Conservation (phyloP, 1,140 invertebrate species). For the Venustaconcha ellipsiformis region DNA sequence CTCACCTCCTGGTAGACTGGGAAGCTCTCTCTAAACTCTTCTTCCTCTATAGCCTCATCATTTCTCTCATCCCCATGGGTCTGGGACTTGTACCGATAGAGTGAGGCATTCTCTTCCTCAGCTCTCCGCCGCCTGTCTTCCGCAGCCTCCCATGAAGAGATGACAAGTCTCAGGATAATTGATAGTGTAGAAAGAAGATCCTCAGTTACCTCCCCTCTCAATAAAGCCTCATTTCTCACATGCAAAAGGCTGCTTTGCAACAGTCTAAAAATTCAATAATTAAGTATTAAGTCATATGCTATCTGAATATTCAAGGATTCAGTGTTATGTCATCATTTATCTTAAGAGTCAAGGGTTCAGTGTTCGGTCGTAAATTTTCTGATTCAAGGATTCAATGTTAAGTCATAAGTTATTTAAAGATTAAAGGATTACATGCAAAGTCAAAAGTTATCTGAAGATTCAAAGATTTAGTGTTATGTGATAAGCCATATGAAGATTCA, state of each 20-base stretch:
- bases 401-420: too few relatives aligned
- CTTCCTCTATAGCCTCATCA: constrained; percentile 81
- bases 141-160: constrained; percentile 81
- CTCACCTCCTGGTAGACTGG: constrained; percentile 78
- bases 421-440: too few relatives aligned
- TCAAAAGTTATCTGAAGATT: too few relatives aligned
- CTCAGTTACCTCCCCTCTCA: constrained; percentile 38
- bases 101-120: constrained; percentile 80
- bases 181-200: constrained; percentile 42
- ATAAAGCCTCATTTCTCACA: constrained; percentile 45
- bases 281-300: neutral
- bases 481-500: too few relatives aligned
- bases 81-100: constrained; percentile 82
- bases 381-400: too few relatives aligned
- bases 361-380: too few relatives aligned
- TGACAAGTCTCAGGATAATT: constrained; percentile 60
- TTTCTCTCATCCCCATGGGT: constrained; percentile 68
- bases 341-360: too few relatives aligned
- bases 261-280: constrained; percentile 43
- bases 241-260: constrained; percentile 46
- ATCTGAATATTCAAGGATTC: too few relatives aligned
- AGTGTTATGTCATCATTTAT: too few relatives aligned
- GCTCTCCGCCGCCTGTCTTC: constrained; percentile 77
- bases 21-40: constrained; percentile 82
- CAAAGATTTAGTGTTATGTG: too few relatives aligned